Base-by-base conservation (phyloP, 2,888 invertebrate genomes). In the Nymphalis polychloros region DNA sequence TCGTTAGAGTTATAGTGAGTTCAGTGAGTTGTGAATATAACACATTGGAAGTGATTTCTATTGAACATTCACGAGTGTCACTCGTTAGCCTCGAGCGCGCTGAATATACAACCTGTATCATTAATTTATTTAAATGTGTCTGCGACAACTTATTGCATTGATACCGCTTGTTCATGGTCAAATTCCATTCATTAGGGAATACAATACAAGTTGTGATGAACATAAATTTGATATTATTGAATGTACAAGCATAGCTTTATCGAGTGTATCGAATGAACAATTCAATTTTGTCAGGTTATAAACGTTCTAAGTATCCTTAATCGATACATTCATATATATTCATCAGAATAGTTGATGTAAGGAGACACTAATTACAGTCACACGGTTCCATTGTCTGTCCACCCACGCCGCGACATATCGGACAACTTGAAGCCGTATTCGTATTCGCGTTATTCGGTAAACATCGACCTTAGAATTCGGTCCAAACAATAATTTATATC, bases 61-160 rank as follows among this genome's bases (percentile, higher is more conserved):
- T 72, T 72, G 72, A 70, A 73, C 68, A 70, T 59, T 69, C 65
- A 63, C 73, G 82, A 81, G 82, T 81, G 83, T 83, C 84, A 80
- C 82, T 84, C 75, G 90, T 85, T 89, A 83, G 83, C 92, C 91
- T 91, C 80, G 75, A 70, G 82, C 81, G 76, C 76, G 78, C 83
- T 79, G 78, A 85, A 86, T 84, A 81, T 83, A 80, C 79, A 72
- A 68, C 67, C 69, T 70, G 69, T 78, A 79, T 79, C 80, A 80
- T 81, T 84, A 84, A 85, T 85, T 79, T 84, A 87, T 87, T 87
- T 82, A 81, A 87, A 87, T 87, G 79, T 80, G 79, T 81, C 81
- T 77, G 80, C 80, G 81, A 84, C 84, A 84, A 80, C 81, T 76
- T 72, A 78, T 79, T 84, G 83, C 83, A 84, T 85, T 81, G 81